phyloP scores from a whole-genome alignment of 2,113 vertebrate species.

The Delphinus delphis region DNA sequence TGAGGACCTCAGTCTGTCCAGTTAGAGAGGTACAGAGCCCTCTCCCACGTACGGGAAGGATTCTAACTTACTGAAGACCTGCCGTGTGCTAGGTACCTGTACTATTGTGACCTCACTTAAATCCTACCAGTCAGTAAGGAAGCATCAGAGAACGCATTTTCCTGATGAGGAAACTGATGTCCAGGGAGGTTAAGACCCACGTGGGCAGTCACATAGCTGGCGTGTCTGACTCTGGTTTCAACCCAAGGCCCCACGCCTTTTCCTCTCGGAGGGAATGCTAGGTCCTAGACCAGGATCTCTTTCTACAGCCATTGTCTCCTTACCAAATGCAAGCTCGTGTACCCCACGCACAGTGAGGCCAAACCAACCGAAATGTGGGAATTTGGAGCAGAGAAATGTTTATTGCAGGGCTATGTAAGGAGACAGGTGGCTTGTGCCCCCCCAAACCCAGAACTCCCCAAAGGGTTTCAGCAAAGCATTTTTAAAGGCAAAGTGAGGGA shows the following conservation, averaged over 20 bases:
- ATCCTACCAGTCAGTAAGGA: too few relatives aligned
- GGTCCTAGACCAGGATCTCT: background rate
- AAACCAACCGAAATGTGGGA: background rate
- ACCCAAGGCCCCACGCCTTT: background rate
- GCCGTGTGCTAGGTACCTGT: rapidly evolving
- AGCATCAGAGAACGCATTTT: background rate
- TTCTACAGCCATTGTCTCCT: background rate
- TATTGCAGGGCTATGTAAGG: too few relatives aligned
- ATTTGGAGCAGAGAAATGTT: background rate
- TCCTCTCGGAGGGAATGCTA: background rate
- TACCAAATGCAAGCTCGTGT: background rate
- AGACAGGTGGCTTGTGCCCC: too few relatives aligned
- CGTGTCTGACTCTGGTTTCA: background rate
- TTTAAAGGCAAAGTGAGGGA: background rate
- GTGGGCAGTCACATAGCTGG: too few relatives aligned
- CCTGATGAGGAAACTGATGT: background rate
- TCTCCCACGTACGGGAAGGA: background rate
- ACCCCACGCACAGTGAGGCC: background rate
- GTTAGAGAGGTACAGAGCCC: background rate
- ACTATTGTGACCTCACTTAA: too few relatives aligned
- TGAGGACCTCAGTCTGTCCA: background rate
- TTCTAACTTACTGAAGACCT: background rate
- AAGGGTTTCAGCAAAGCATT: background rate
- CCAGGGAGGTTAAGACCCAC: background rate
- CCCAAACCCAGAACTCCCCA: background rate